Base-by-base conservation (phyloP, 2,888 invertebrate species). In the Polydesmus complanatus region DNA sequence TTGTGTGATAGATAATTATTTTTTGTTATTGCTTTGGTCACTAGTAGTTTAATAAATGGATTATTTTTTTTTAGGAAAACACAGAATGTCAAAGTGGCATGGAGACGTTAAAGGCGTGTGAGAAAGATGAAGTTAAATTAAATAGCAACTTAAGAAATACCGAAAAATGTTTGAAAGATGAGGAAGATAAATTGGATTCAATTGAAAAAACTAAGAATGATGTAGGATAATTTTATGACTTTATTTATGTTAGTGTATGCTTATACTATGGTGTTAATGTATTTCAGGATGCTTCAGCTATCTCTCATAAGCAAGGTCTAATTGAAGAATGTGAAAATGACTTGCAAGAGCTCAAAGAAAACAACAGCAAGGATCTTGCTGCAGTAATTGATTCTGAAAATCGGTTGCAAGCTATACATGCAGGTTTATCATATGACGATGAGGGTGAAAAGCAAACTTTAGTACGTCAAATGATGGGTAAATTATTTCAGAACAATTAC, bases 381-480 rank as follows among this genome's bases (percentile, higher is more conserved):
- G 84, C 83, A 0, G 79, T 88, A 66, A 77, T 78, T 8, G 79
- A 78, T 47, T 89, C 93, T 0, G 87, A 91, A 74, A 82, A 82
- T 65, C 82, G 81, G 66, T 88, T 85, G 69, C 85, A 95, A 69
- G 91, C 91, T 22, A 81, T 93, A 50, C 86, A 84, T 69, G 80
- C 86, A 37, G 96, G 96, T 11, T 78, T 87, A 68, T 81, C 86
- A 50, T 83, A 86, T 58, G 86, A 84, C 66, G 86, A 84, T 21
- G 82, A 83, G 64, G 90, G 90, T 0, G 73, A 76, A 62, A 80
- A 83, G 69, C 86, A 87, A 47, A 88, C 94, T 0, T 77, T 96
- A 59, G 88, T 90, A 71, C 89, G 92, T 66, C 93, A 93, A 72
- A 79, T 95, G 22, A 92, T 92, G 73, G 81, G 86, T 86, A 70